A percentile compares a stretch with the other conserved stretches of the same genome.
phyloP scores from a whole-genome alignment of 2,888 invertebrate genomes.

The Parasteatoda lunata region DNA sequence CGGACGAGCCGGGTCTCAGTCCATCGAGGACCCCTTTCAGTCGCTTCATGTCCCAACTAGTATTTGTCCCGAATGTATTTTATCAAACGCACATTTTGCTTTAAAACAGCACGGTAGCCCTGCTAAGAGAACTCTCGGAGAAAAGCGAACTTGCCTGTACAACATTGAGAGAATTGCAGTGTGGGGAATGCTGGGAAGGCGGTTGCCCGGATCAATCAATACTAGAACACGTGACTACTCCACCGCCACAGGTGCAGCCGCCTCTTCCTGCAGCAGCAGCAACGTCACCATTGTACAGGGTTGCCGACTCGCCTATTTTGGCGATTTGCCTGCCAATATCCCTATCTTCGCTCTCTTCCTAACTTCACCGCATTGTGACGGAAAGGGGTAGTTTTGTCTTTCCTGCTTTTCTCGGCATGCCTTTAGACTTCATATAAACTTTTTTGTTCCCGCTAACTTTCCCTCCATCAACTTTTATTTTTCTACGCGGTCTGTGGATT shows the following conservation, averaged over 20 bases:
- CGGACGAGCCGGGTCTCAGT: conserved; percentile 56
- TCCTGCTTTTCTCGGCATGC: neutral
- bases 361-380: neutral
- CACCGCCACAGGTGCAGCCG: conserved; percentile 66
- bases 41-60: conserved; percentile 34
- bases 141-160: conserved; percentile 38
- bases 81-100: conserved; percentile 47
- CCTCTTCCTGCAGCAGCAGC: conserved; percentile 47
- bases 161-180: conserved; percentile 17
- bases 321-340: conserved; percentile 37
- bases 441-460: too few species aligned
- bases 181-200: conserved; percentile 62
- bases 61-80: neutral
- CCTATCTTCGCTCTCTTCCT: neutral
- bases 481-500: too few species aligned
- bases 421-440: neutral
- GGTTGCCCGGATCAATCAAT: conserved; percentile 67
- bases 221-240: conserved; percentile 54
- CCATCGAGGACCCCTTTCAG: conserved; percentile 67
- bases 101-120: conserved; percentile 8
- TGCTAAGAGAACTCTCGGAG: neutral
- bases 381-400: neutral
- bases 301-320: conserved; percentile 31
- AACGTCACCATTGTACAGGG: conserved; percentile 49
- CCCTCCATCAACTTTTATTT: too few species aligned